phyloP scores from a whole-genome alignment of 2,888 invertebrate species.

The Ochlodes sylvanus region DNA sequence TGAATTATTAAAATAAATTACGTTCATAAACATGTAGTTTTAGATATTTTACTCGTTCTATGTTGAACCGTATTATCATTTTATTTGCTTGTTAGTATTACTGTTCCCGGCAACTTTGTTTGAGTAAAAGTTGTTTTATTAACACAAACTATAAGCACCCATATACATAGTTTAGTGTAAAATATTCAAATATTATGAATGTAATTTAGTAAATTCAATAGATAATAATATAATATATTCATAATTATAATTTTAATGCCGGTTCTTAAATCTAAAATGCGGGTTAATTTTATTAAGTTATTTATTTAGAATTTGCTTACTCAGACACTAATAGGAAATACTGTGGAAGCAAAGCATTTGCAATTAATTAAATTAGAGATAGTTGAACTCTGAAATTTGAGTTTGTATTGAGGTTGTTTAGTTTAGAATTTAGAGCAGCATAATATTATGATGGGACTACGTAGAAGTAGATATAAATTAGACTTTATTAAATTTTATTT shows the following conservation, averaged over 20 bases:
- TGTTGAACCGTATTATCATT: neutral
- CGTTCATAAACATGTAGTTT: neutral
- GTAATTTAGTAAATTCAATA: too few relatives aligned
- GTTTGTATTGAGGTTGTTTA: conserved; percentile 23
- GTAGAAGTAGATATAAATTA: neutral
- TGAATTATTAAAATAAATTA: too few relatives aligned
- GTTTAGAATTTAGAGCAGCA: conserved; percentile 18
- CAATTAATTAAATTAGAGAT: conserved; percentile 32
- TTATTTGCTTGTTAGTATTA: neutral
- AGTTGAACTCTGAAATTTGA: conserved; percentile 27
- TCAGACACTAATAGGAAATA: conserved; percentile 21
- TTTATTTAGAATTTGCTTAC: conserved; percentile 2
- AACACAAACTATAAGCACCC: too few relatives aligned
- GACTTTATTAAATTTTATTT: too few relatives aligned
- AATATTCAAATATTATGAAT: too few relatives aligned
- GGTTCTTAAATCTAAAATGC: too few relatives aligned
- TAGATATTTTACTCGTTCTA: neutral
- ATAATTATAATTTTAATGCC: too few relatives aligned
- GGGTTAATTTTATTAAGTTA: too few relatives aligned
- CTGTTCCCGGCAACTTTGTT: neutral
- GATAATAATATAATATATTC: too few relatives aligned
- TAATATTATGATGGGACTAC: neutral
- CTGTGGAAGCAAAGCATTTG: conserved; percentile 23
- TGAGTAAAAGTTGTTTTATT: too few relatives aligned
- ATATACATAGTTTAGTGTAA: too few relatives aligned